Percentiles rank a stretch among this genome's conserved stretches.
phyloP scores from a whole-genome alignment of 1,140 invertebrate genomes.

The Bursaphelenchus mucronatus region DNA sequence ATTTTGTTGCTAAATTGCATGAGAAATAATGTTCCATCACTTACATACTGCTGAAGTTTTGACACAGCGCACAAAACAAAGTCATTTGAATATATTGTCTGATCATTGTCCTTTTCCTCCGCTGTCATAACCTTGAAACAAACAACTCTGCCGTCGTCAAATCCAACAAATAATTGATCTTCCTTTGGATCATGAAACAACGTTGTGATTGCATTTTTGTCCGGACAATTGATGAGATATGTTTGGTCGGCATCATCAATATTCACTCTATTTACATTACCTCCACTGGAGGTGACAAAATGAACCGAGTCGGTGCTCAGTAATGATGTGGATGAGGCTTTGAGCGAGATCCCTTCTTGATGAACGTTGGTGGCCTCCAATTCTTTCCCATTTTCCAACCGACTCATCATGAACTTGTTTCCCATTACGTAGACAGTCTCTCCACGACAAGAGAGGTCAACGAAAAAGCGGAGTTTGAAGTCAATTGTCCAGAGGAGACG shows the following conservation, averaged over 20 bases:
- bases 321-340: slow-evolving; percentile 27
- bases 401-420: slow-evolving; percentile 36
- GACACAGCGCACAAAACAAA: slow-evolving; percentile 33
- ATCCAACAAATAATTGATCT: slow-evolving; percentile 29
- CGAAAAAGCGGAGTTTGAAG: slow-evolving; percentile 39
- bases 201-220: slow-evolving; percentile 23
- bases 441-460: slow-evolving; percentile 16
- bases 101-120: slow-evolving; percentile 10
- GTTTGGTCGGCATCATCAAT: slow-evolving; percentile 19
- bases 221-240: slow-evolving; percentile 27
- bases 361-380: slow-evolving; percentile 36
- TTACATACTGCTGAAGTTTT: slow-evolving; percentile 26
- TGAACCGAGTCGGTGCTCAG: slow-evolving; percentile 20
- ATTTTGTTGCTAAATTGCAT: neutral
- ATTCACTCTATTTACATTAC: slow-evolving; percentile 30
- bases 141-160: slow-evolving; percentile 31
- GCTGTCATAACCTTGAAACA: slow-evolving; percentile 31
- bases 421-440: slow-evolving; percentile 27
- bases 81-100: slow-evolving; percentile 18
- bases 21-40: neutral
- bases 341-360: slow-evolving; percentile 32
- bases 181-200: slow-evolving; percentile 14
- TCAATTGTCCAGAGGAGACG: slow-evolving; percentile 28
- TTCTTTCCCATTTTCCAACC: slow-evolving; percentile 29
- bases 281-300: slow-evolving; percentile 21